Evolutionary conservation across 92 coral and sea anemone species (phyloP), one percentile per base, ranked within the genome.

Genomic region (Micromussa lordhowensis): DNA sequence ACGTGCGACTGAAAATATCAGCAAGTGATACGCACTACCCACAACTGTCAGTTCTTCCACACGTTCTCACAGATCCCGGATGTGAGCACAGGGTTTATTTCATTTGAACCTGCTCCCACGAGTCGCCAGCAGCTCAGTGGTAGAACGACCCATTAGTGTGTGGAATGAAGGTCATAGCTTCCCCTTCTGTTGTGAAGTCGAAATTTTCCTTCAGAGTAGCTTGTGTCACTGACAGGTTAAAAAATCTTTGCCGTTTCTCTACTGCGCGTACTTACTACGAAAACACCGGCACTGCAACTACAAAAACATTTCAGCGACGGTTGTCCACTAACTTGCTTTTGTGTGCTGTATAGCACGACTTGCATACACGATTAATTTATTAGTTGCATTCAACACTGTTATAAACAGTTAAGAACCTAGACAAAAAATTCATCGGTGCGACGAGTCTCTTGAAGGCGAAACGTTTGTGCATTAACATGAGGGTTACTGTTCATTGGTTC

Each of bases 391-490:
- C 14, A 19, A 64, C 29, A 31, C 38, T 48, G 32, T 18, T 68
- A 30, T 18, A 30, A n/a, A 53, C 16, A n/a, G 40, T 11, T 9
- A 19, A 30, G 26, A 10, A 21, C n/a, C 38, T 75, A 74, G 40
- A 59, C 86, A 28, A 35, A 38, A 15, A 83, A 34, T 35, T 84
- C 88, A 59, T 84, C 88, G 53, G 36, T 34, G 18, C 35, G 88
- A 22, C 44, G 59, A 74, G 73, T 30, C 35, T 26, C 57, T 74
- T 75, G 73, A 73, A 84, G 61, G 68, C 38, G n/a, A 74, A 38
- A 58, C 29, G 69, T n/a, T 59, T 38, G 88, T 19, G 30, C 40
- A 30, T 68, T 66, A 1, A 48, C 59, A 63, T 21, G 35, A 84
- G 69, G n/a, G 71, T 26, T 73, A 17, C 68, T 34, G 3, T 6